phyloP scores from a whole-genome alignment of 2,888 invertebrate species.

The Danaus chrysippus region DNA sequence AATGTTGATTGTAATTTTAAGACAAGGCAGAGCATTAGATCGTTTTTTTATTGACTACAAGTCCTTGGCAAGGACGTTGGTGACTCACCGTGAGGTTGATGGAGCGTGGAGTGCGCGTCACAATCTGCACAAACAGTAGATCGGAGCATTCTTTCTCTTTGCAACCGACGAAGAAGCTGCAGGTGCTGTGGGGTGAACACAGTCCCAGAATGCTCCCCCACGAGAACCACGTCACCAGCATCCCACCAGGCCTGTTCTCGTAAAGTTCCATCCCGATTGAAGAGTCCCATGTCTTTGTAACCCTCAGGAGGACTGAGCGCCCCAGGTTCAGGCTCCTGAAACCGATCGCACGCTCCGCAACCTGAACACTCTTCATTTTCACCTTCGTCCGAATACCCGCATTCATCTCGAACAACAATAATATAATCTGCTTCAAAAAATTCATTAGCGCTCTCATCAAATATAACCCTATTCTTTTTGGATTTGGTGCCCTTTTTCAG shows the following conservation, averaged over 20 bases:
- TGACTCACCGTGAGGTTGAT: conserved; percentile 74
- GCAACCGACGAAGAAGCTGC: conserved; percentile 81
- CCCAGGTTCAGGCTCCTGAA: conserved; percentile 88
- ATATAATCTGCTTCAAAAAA: conserved; percentile 96
- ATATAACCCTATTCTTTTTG: conserved; percentile 89
- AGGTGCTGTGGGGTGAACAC: conserved; percentile 83
- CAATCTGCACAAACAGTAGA: conserved; percentile 76
- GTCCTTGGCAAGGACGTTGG: conserved; percentile 55
- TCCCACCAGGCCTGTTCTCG: conserved; percentile 80
- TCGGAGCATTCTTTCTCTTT: conserved; percentile 80
- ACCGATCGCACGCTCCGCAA: conserved; percentile 73
- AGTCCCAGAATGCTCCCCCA: conserved; percentile 78
- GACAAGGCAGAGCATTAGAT: neutral
- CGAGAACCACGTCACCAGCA: conserved; percentile 77
- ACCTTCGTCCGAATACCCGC: conserved; percentile 89
- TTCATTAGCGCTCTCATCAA: conserved; percentile 93
- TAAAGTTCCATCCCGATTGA: conserved; percentile 77
- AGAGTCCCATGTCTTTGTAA: conserved; percentile 90
- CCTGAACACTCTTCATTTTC: conserved; percentile 85
- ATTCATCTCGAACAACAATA: conserved; percentile 92
- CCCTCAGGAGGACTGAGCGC: conserved; percentile 95
- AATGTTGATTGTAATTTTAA: conserved; percentile 8
- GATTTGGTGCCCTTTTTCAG: conserved; percentile 86
- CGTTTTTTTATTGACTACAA: neutral
- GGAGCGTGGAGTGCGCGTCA: conserved; percentile 69